phyloP scores from a whole-genome alignment of 1,140 invertebrate species.

The Caenorhabditis brenneri region DNA sequence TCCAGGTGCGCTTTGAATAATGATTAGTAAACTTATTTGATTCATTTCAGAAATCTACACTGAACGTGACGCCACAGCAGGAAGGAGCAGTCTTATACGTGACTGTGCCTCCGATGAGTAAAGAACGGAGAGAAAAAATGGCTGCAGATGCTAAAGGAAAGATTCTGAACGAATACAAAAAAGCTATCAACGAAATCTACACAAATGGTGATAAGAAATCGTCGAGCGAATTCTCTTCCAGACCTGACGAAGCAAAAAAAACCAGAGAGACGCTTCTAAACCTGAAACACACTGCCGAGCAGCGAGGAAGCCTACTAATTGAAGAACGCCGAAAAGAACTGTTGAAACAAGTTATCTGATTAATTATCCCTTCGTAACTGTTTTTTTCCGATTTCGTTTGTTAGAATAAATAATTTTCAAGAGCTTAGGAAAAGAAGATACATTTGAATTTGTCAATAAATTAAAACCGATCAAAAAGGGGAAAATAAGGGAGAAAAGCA shows the following conservation, averaged over 20 bases:
- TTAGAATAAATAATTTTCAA: background rate
- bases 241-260: constrained; percentile 52
- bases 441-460: constrained; percentile 38
- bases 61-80: constrained; percentile 66
- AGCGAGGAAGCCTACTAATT: constrained; percentile 45
- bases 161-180: constrained; percentile 64
- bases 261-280: constrained; percentile 49
- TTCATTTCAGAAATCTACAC: constrained; percentile 49
- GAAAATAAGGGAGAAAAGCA: background rate
- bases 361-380: background rate
- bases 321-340: constrained; percentile 52
- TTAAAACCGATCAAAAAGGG: constrained; percentile 1
- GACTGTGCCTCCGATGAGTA: constrained; percentile 61
- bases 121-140: constrained; percentile 61
- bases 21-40: background rate
- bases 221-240: constrained; percentile 20
- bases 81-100: constrained; percentile 63
- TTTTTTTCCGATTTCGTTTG: no score
- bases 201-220: constrained; percentile 53
- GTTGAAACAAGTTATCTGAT: constrained; percentile 58
- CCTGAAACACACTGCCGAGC: constrained; percentile 55
- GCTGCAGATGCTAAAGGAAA: constrained; percentile 54
- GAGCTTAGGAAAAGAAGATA: background rate
- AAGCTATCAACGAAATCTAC: constrained; percentile 61
- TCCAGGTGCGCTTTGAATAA: constrained; percentile 26